Evolutionary conservation across 2,888 invertebrate genomes (phyloP), one percentile per base, ranked within the genome.

Genomic region (Philaethria dido): DNA sequence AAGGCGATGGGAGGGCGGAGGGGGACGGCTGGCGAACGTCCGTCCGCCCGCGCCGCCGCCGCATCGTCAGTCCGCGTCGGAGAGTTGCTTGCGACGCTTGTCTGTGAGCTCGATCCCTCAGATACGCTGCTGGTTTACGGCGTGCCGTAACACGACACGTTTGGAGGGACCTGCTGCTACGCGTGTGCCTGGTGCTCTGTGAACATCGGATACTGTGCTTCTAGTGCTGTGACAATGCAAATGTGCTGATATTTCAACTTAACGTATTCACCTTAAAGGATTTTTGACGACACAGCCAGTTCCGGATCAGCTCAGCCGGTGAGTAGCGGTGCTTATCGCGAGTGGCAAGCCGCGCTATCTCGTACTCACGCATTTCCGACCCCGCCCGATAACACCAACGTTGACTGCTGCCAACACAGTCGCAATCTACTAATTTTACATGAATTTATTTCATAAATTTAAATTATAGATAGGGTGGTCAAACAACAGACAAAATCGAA

Each of bases 71-170:
- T 92, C 84, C 91, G 89, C 89, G 88, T 86, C 85, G 87, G 84
- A 90, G 86, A 92, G 92, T 85, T 84, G 86, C 84, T 81, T 83
- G 87, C 85, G 88, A 89, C 90, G 89, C 87, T 87, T 82, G 91
- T 87, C 80, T 89, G 86, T 84, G 87, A 88, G 84, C 83, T 85
- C 76, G 84, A 81, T 92, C 92, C 92, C 92, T 91, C 92, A 93
- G 92, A 92, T 92, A 91, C 92, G 90, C 88, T 92, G 92, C 91
- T 92, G 92, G 89, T 90, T 92, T 92, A 92, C 92, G 92, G 92
- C 85, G 88, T 83, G 86, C 92, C 92, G 92, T 92, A 92, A 92
- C 90, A 92, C 90, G 92, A 92, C 92, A 92, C 92, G 92, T 92
- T 92, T 92, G 92, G 92, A 92, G 92, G 92, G 92, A 91, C 87